phyloP scores from a whole-genome alignment of 2,888 invertebrate genomes.

The Drosophila helvetica region DNA sequence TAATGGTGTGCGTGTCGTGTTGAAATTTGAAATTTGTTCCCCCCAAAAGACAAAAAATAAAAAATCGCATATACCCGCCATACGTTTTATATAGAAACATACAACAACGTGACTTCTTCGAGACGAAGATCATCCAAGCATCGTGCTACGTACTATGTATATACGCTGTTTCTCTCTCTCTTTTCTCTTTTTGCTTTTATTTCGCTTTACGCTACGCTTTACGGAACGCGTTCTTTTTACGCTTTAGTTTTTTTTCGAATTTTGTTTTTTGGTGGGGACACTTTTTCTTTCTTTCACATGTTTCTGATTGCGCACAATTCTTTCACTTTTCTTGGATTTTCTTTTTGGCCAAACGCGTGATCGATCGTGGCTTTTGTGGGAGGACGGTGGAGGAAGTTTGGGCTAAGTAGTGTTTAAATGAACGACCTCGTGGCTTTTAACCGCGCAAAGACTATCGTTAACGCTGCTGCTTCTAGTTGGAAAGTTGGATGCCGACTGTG shows the following conservation, averaged over 20 bases:
- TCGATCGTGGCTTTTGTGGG: constrained; percentile 8
- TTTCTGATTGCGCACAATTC: constrained; percentile 19
- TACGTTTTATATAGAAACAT: constrained; percentile 2
- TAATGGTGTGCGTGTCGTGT: constrained; percentile 23
- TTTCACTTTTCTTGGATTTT: constrained; percentile 21
- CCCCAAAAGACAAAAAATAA: constrained; percentile 22
- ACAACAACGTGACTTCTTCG: constrained; percentile 42
- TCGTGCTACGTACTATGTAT: constrained; percentile 31
- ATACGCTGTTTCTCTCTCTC: constrained; percentile 3
- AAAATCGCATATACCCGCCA: not conserved
- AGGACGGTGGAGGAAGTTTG: not conserved
- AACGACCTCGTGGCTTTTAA: constrained; percentile 84
- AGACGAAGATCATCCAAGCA: constrained; percentile 55
- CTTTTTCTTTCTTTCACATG: constrained; percentile 22
- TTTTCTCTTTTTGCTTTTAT: constrained; percentile 39
- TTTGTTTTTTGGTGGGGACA: not conserved
- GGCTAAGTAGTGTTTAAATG: constrained; percentile 30
- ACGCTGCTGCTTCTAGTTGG: constrained; percentile 83
- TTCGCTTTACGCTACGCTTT: constrained; percentile 49
- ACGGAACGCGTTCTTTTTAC: constrained; percentile 60
- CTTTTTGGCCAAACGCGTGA: constrained; percentile 5
- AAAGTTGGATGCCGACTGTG: constrained; percentile 84
- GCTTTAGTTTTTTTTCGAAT: constrained; percentile 42
- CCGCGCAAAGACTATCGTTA: constrained; percentile 80
- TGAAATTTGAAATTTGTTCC: constrained; percentile 29